Evolutionary conservation across 1,140 invertebrate genomes (phyloP).

Genomic region (Adelges cooleyi): DNA sequence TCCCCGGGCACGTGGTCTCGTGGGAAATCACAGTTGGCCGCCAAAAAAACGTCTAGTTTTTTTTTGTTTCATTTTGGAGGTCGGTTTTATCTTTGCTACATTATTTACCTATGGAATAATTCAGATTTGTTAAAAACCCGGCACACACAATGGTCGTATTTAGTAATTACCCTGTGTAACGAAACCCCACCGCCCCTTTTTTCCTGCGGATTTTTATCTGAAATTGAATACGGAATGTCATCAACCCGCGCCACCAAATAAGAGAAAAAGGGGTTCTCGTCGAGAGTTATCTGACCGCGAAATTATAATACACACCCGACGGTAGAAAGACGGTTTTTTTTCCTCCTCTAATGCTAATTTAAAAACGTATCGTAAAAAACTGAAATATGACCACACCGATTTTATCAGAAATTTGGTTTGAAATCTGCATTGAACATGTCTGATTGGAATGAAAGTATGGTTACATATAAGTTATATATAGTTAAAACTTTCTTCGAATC

Average conservation of each 20-base stretch:
- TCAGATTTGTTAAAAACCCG: neutral
- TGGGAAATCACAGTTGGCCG: slow-evolving; percentile 26
- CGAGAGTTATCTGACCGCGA: slow-evolving; percentile 22
- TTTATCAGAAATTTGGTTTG: no score
- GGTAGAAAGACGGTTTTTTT: no score
- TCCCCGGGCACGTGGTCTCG: slow-evolving; percentile 10
- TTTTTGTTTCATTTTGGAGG: slow-evolving; percentile 20
- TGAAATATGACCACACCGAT: no score
- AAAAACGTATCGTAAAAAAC: no score
- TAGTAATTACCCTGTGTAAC: slow-evolving; percentile 11
- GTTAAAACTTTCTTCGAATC: no score
- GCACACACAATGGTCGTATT: neutral
- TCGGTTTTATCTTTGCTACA: slow-evolving; percentile 17
- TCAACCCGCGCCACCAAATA: neutral
- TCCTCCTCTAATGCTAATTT: no score
- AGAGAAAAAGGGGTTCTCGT: neutral
- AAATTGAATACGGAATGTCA: slow-evolving; percentile 6
- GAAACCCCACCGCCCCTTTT: neutral
- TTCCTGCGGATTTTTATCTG: slow-evolving; percentile 2
- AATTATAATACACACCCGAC: neutral
- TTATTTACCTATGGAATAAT: slow-evolving; percentile 27
- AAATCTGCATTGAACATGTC: no score
- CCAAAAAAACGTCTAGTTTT: neutral
- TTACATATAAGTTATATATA: no score
- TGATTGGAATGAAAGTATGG: no score